Base-by-base conservation (phyloP, 2,113 vertebrate genomes). In the Podiceps cristatus region DNA sequence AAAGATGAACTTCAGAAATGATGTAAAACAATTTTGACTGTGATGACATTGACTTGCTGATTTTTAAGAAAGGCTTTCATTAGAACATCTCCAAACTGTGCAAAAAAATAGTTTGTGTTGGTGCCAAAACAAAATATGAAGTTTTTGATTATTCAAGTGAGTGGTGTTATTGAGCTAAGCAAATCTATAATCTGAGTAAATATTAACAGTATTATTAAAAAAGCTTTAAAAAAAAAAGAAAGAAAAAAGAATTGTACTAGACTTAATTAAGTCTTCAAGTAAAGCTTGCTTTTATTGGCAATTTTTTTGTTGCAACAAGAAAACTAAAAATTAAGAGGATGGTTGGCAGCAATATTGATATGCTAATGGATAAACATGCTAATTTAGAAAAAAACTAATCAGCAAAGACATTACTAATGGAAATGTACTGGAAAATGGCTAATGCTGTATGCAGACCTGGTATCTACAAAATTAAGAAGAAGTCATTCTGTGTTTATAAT, bases 341-440 rank as follows among this genome's bases (percentile, higher is more conserved):
- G 98, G 98, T 98, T 98, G 98, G 98, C 98, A 98, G 98, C 97
- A 98, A 98, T 98, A 98, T 98, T 98, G 98, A 98, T 98, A 98
- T 98, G 98, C 98, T 98, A 98, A 98, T 98, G 98, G 98, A 98
- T 98, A 98, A 98, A 98, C 98, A 98, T 96, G 98, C 97, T 98
- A 98, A 98, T 98, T 98, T 98, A 98, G 98, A 98, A 98, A 98
- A 97, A 98, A 98, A 97, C 97, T 98, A 98, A 98, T 98, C 98
- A 98, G 98, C 98, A 98, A 98, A 98, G 98, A 98, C 98, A 98
- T 98, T 98, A 98, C 98, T 98, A 98, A 98, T 98, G 98, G 98
- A 98, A 98, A 98, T 98, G 98, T 98, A 98, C 98, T 98, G 98
- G 98, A 98, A 98, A 98, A 98, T 97, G 98, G 96, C 98, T 98